Conservation (phyloP, 2,797 vertebrate genomes). For the Balearica regulorum region DNA sequence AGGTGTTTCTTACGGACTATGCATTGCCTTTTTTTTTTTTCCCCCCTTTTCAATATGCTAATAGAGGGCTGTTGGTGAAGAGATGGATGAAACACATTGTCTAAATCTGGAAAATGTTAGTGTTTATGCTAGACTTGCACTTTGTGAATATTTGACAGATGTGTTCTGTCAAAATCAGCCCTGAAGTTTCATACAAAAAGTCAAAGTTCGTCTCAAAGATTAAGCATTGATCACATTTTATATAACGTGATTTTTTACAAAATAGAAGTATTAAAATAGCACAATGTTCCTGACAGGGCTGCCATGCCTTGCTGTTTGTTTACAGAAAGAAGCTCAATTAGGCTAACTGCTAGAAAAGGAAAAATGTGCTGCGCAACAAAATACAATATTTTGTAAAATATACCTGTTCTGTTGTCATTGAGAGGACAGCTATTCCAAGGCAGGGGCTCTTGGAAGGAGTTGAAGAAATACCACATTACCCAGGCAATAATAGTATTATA, state of each 20-base stretch:
- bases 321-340: background rate
- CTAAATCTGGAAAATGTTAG: background rate
- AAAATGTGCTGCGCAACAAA: background rate
- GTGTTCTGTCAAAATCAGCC: background rate
- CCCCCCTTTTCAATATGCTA: background rate
- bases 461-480: constrained; percentile 99
- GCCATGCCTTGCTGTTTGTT: background rate
- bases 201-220: background rate
- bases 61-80: background rate
- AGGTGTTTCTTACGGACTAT: background rate
- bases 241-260: background rate
- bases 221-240: background rate
- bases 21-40: background rate
- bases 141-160: background rate
- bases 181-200: background rate
- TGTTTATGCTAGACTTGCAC: background rate
- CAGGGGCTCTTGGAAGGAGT: constrained; percentile 93
- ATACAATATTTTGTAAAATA: background rate
- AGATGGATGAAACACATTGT: background rate
- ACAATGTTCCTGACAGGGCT: background rate
- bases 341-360: background rate
- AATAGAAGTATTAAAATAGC: background rate
- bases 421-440: constrained; percentile 87
- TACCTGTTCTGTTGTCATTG: constrained; percentile 80
- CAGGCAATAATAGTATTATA: constrained; percentile 94